Evolutionary conservation across 2,113 vertebrate species (phyloP), one percentile per base, ranked within the genome.

Genomic region (Brachionichthys hirsutus): DNA sequence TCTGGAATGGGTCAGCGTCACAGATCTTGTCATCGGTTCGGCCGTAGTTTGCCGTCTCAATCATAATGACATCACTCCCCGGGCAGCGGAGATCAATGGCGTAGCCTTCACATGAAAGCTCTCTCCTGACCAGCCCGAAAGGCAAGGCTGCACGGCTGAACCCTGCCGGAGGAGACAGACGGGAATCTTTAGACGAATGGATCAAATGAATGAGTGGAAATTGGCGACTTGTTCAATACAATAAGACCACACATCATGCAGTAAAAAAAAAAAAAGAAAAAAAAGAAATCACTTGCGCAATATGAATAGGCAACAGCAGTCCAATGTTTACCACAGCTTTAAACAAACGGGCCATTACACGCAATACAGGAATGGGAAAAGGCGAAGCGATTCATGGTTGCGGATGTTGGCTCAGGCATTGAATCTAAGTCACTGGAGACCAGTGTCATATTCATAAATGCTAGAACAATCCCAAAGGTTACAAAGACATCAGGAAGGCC

Each of bases 11-110:
- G 88, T 99, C 97, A 47, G 97, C 97, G 70, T 98, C 97, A 62
- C 97, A 99, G 78, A 99, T 98, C 92, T 98, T 98, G 93, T 98
- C 93, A 5, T 99, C 97, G 16, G 97, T 99, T 42, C 97, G 93
- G 59, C 97, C 97, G 34, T 99, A 99, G 92, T 99, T 99, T 49
- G 96, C 94, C 0, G 94, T 98, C 83, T 99, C 97, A 55, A 99
- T 98, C 95, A 98, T 98, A 78, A 99, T 99, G 76, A 98, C 97
- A 70, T 99, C 97, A 71, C 95, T 98, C 66, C 97, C 97, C 0
- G 97, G 97, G 83, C 97, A 99, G 43, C 97, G 94, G 44, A 99
- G 94, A 85, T 98, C 97, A 60, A 99, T 98, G 58, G 95, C 94
- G 62, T 99, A 99, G 70, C 97, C 96, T 80, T 99, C 96, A 8